Percentiles rank a stretch among this genome's conserved stretches.
These are phyloP conservation scores for Centropus unirufus DNA, from an alignment of 2,113 vertebrate genomes.

Conservation along the genomic window DNA sequence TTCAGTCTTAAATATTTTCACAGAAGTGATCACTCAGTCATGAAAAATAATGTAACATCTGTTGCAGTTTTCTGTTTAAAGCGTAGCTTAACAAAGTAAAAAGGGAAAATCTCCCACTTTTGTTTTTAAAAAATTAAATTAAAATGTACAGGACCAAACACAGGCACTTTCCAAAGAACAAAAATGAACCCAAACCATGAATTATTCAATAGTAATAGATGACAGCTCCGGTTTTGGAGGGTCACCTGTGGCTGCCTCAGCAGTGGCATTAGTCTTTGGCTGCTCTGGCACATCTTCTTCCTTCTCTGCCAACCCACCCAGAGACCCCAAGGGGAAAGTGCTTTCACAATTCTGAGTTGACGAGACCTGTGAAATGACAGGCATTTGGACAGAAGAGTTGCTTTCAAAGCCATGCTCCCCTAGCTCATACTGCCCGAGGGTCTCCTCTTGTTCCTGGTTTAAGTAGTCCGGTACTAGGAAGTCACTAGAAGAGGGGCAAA, in stretches of 20 bases:
- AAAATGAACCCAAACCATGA: conserved; percentile 76
- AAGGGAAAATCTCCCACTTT: conserved; percentile 67
- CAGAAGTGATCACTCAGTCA: conserved; percentile 70
- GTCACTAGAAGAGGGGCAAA: conserved; percentile 86
- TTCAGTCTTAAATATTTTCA: conserved; percentile 71
- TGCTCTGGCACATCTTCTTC: conserved; percentile 82
- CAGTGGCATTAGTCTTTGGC: conserved; percentile 80
- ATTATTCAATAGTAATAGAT: conserved; percentile 90
- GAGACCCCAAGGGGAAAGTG: conserved; percentile 87
- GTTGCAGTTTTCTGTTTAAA: conserved; percentile 66
- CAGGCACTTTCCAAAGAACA: conserved; percentile 94
- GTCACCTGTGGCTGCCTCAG: conserved; percentile 81
- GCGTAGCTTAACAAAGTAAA: conserved; percentile 78
- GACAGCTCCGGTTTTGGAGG: conserved; percentile 86
- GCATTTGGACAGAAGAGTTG: conserved; percentile 90
- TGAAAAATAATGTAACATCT: conserved; percentile 75
- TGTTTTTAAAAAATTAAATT: conserved; percentile 77
- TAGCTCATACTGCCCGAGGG: conserved; percentile 92
- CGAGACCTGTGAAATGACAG: conserved; percentile 92
- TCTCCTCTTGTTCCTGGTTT: conserved; percentile 95
- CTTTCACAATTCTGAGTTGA: conserved; percentile 96
- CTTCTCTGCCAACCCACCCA: conserved; percentile 85
- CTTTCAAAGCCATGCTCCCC: conserved; percentile 89
- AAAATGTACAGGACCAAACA: conserved; percentile 86
- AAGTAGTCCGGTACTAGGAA: conserved; percentile 99